A percentile compares a stretch with the other conserved stretches of the same genome.
Conservation (phyloP, 2,113 vertebrate species). For the Cheilinus undulatus region DNA sequence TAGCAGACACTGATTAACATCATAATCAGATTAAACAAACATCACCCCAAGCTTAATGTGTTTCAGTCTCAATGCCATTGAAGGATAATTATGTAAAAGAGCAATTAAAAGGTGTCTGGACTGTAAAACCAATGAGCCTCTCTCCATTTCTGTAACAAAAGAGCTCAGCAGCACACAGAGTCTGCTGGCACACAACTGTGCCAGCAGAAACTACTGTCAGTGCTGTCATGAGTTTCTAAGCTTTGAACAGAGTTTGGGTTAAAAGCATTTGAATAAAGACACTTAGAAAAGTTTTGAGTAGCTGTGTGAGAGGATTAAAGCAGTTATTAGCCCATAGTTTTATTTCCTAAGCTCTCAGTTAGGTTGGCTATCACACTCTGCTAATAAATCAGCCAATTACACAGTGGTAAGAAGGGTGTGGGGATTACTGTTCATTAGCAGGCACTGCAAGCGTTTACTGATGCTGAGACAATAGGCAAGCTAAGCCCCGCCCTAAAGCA, state of each 20-base stretch:
- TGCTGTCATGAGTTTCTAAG: conserved; percentile 26
- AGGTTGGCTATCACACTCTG: conserved; percentile 40
- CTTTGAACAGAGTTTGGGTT: conserved; percentile 51
- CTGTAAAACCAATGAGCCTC: conserved; percentile 29
- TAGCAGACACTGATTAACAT: no score
- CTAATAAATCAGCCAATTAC: conserved; percentile 64
- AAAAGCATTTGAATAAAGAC: conserved; percentile 37
- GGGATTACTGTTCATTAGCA: conserved; percentile 63
- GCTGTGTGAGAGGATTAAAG: conserved; percentile 42
- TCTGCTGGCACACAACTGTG: conserved; percentile 36
- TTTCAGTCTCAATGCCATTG: no score
- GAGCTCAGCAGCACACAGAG: conserved; percentile 25
- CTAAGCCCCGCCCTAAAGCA: conserved; percentile 44
- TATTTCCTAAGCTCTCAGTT: conserved; percentile 15
- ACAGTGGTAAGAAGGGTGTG: conserved; percentile 42
- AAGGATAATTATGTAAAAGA: not conserved
- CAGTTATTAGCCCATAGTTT: conserved; percentile 33
- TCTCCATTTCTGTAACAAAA: conserved; percentile 43
- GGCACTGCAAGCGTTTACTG: conserved; percentile 58
- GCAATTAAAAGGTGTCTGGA: conserved; percentile 40
- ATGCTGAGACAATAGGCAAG: conserved; percentile 55
- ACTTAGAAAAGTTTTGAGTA: conserved; percentile 35
- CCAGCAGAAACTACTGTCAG: conserved; percentile 49
- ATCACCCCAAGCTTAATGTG: not conserved
- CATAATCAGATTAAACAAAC: not conserved